phyloP scores from a whole-genome alignment of 2,888 invertebrate species.

The Cheilosia pagana region DNA sequence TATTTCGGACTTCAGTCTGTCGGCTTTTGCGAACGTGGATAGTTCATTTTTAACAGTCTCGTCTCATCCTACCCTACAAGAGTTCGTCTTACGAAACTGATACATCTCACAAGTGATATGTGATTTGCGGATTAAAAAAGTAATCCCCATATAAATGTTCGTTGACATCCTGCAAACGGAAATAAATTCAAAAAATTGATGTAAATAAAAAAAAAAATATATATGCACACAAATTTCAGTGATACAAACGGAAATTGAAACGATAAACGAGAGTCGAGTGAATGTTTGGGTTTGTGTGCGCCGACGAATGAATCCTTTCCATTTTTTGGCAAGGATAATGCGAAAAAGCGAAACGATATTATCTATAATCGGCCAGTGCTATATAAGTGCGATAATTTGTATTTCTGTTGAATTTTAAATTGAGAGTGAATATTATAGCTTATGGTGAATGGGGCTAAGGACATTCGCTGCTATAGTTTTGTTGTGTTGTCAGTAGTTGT shows the following conservation, averaged over 20 bases:
- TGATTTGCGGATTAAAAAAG: conserved; percentile 2
- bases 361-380: conserved; percentile 26
- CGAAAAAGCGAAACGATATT: conserved; percentile 24
- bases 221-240: neutral
- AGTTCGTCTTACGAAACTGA: no score
- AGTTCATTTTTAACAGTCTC: conserved; percentile 11
- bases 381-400: conserved; percentile 33
- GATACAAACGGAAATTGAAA: conserved; percentile 32
- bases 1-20: conserved; percentile 59
- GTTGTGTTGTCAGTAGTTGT: neutral
- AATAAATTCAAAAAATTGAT: neutral
- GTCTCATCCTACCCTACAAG: neutral
- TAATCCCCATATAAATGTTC: conserved; percentile 1
- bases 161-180: conserved; percentile 1
- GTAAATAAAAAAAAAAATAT: neutral
- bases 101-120: neutral
- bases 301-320: neutral
- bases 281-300: neutral
- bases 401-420: conserved; percentile 44
- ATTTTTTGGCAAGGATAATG: conserved; percentile 40
- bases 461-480: conserved; percentile 1
- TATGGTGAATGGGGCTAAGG: neutral
- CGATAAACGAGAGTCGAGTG: conserved; percentile 9
- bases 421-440: neutral
- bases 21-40: conserved; percentile 55